A percentile compares a stretch with the other conserved stretches of the same genome.
phyloP scores from a whole-genome alignment of 2,113 vertebrate genomes.

The Orycteropus afer region DNA sequence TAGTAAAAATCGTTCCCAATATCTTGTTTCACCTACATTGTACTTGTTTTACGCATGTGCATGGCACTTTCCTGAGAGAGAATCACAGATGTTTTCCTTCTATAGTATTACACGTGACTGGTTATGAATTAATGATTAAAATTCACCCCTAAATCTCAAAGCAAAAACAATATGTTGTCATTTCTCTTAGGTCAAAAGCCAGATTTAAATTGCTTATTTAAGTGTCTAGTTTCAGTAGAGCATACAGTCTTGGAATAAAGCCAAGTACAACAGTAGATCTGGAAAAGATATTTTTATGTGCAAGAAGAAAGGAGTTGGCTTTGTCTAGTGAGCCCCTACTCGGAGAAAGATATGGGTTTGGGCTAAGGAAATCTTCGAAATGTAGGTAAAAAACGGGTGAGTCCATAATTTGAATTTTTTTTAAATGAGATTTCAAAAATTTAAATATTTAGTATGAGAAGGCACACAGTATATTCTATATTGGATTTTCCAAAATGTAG shows the following conservation, averaged over 20 bases:
- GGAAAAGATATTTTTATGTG: slow-evolving; percentile 54
- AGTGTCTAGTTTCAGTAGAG: slow-evolving; percentile 72
- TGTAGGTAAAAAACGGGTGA: background rate
- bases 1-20: background rate
- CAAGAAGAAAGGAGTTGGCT: background rate
- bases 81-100: slow-evolving; percentile 4
- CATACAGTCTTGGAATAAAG: slow-evolving; percentile 64
- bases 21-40: background rate
- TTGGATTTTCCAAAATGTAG: background rate
- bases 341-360: background rate
- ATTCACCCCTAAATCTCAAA: slow-evolving; percentile 61
- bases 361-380: background rate
- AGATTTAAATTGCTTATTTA: slow-evolving; percentile 67
- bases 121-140: slow-evolving; percentile 62
- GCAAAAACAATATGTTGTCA: background rate
- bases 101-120: background rate
- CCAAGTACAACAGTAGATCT: slow-evolving; percentile 51
- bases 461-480: background rate
- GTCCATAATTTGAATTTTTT: background rate
- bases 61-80: background rate
- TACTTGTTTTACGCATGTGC: background rate
- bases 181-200: slow-evolving; percentile 64
- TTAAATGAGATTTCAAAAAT: background rate
- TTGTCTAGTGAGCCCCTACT: background rate
- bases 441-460: background rate